These are phyloP conservation scores for Cololabis saira DNA, from an alignment of 2,113 vertebrate species.

Conservation along the genomic window DNA sequence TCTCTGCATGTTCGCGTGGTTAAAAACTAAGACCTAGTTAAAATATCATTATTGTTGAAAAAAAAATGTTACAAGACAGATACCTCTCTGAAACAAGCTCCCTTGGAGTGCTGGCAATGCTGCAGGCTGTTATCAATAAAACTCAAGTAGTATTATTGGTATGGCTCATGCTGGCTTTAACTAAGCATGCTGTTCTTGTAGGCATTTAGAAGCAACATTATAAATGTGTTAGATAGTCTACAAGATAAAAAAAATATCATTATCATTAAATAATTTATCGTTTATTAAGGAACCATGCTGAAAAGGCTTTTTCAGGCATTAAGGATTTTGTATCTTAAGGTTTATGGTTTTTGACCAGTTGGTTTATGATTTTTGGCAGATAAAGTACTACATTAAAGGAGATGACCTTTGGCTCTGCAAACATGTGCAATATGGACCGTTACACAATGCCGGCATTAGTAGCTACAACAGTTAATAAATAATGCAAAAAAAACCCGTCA, in stretches of 20 bases:
- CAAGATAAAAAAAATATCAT: no score
- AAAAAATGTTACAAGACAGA: conserved; percentile 10
- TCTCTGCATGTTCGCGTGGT: background rate
- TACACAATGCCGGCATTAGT: no score
- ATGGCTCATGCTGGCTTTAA: conserved; percentile 30
- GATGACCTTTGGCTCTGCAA: no score
- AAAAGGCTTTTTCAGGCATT: background rate
- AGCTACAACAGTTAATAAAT: no score
- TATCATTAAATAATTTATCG: no score
- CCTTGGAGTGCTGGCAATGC: conserved; percentile 25
- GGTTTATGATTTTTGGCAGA: no score
- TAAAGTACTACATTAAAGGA: no score
- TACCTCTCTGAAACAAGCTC: conserved; percentile 24
- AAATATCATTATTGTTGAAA: conserved; percentile 15
- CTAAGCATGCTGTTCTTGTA: conserved; percentile 4
- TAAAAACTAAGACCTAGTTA: conserved; percentile 20
- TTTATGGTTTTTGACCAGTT: no score
- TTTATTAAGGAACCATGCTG: no score
- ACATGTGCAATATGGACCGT: no score
- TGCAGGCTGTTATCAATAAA: conserved; percentile 49
- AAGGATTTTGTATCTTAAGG: background rate
- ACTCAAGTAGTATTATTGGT: conserved; percentile 15
- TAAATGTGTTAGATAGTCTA: background rate
- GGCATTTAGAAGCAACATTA: conserved; percentile 4
- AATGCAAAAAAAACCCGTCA: no score